Conservation (phyloP, 2,797 vertebrate species). For the Ciconia nigra region DNA sequence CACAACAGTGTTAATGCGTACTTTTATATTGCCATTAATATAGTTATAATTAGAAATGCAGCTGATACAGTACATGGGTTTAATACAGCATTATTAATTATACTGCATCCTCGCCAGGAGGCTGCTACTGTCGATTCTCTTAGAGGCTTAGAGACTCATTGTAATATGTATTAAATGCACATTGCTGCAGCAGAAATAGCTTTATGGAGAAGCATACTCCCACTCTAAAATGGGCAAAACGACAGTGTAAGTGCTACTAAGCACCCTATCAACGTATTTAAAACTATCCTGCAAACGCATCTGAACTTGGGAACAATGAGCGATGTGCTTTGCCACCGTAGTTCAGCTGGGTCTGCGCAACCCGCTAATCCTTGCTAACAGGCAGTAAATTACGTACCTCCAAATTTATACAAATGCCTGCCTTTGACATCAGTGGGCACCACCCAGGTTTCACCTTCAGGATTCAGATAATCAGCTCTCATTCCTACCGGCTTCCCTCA, state of each 20-base stretch:
- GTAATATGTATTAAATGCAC: slow-evolving; percentile 20
- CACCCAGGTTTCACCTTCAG: slow-evolving; percentile 81
- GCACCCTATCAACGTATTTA: not conserved
- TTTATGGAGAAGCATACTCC: not conserved
- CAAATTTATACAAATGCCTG: slow-evolving; percentile 69
- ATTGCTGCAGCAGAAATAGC: not conserved
- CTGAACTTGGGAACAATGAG: slow-evolving; percentile 50
- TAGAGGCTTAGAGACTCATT: slow-evolving; percentile 24
- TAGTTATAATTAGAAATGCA: slow-evolving; percentile 69
- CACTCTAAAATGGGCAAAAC: not conserved
- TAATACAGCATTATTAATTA: slow-evolving; percentile 73
- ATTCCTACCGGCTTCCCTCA: slow-evolving; percentile 75
- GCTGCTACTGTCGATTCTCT: slow-evolving; percentile 12
- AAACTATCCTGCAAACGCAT: not conserved
- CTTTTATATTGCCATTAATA: slow-evolving; percentile 57
- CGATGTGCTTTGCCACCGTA: not conserved
- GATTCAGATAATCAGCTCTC: slow-evolving; percentile 78
- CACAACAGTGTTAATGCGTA: not conserved
- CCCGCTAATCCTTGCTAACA: slow-evolving; percentile 63
- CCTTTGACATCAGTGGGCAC: slow-evolving; percentile 74
- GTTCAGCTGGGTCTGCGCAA: slow-evolving; percentile 30
- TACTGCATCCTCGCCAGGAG: slow-evolving; percentile 50
- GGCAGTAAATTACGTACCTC: slow-evolving; percentile 77
- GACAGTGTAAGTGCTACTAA: not conserved
- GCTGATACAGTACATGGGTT: slow-evolving; percentile 50